phyloP scores from a whole-genome alignment of 2,113 vertebrate species.

The Mesitornis unicolor region DNA sequence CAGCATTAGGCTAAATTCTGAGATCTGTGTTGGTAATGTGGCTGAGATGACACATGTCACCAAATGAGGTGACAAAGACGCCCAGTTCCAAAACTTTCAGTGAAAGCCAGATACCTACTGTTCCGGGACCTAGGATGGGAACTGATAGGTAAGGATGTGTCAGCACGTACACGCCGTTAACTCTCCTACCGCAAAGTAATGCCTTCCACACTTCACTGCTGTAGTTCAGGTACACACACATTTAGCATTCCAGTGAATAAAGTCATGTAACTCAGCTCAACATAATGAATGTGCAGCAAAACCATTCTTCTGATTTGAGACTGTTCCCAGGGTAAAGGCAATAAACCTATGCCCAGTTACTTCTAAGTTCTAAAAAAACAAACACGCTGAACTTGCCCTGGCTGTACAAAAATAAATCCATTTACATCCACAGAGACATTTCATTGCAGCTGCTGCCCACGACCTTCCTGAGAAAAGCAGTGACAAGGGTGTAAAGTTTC shows the following conservation, averaged over 20 bases:
- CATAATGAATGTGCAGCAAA: not conserved
- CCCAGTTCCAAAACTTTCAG: not conserved
- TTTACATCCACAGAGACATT: not conserved
- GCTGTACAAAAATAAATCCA: not conserved
- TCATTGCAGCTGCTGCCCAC: not conserved
- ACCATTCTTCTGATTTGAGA: not conserved
- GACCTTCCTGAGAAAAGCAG: not conserved
- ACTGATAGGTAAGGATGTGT: not conserved
- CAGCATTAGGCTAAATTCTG: not conserved
- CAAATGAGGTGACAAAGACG: not conserved
- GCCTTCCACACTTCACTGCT: not conserved
- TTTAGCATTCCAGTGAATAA: not conserved
- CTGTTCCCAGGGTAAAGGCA: not conserved
- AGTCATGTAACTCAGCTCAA: not conserved
- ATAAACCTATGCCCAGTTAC: not conserved
- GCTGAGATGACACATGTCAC: not conserved
- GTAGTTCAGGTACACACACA: not conserved
- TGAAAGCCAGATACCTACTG: not conserved
- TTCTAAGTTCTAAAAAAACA: not conserved
- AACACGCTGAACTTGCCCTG: not conserved
- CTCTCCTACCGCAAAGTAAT: not conserved
- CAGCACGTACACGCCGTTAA: not conserved
- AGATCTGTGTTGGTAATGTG: not conserved
- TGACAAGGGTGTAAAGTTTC: not conserved
- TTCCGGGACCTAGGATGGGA: not conserved